These are phyloP conservation scores for Parnassius apollo DNA, from an alignment of 2,888 invertebrate genomes.

Conservation along the genomic window DNA sequence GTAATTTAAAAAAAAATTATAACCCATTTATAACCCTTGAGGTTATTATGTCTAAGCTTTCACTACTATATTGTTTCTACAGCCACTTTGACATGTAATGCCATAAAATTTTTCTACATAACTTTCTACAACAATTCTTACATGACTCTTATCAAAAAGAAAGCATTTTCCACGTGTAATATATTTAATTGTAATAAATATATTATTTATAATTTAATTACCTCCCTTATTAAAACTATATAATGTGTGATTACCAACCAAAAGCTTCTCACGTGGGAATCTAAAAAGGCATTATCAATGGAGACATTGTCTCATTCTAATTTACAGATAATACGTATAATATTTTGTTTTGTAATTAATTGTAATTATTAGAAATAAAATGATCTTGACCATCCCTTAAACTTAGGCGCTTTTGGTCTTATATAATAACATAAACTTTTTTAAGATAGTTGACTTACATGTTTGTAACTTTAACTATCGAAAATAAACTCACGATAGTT, in stretches of 20 bases:
- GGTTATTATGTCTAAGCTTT: slow-evolving; percentile 74
- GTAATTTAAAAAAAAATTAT: slow-evolving; percentile 26
- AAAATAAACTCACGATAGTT: no score
- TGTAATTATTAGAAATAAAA: slow-evolving; percentile 75
- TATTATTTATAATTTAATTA: slow-evolving; percentile 19
- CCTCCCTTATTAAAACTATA: slow-evolving; percentile 23
- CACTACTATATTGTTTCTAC: slow-evolving; percentile 59
- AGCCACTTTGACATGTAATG: slow-evolving; percentile 49
- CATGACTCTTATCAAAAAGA: slow-evolving; percentile 5
- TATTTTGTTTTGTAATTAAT: slow-evolving; percentile 39
- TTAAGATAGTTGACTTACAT: slow-evolving; percentile 30
- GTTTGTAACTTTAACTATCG: slow-evolving; percentile 18
- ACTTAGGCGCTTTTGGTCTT: slow-evolving; percentile 72
- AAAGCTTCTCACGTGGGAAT: slow-evolving; percentile 74
- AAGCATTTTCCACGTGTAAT: slow-evolving; percentile 16
- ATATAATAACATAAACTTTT: slow-evolving; percentile 48
- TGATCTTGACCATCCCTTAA: slow-evolving; percentile 76
- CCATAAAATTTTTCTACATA: slow-evolving; percentile 60
- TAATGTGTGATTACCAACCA: slow-evolving; percentile 36
- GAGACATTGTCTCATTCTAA: slow-evolving; percentile 46
- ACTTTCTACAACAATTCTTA: slow-evolving; percentile 21
- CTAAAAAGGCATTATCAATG: slow-evolving; percentile 56
- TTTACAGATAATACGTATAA: slow-evolving; percentile 33
- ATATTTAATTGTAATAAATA: slow-evolving; percentile 30
- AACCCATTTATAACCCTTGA: slow-evolving; percentile 44